Conservation (phyloP, 1,140 invertebrate species). For the Adoxophyes honmai region DNA sequence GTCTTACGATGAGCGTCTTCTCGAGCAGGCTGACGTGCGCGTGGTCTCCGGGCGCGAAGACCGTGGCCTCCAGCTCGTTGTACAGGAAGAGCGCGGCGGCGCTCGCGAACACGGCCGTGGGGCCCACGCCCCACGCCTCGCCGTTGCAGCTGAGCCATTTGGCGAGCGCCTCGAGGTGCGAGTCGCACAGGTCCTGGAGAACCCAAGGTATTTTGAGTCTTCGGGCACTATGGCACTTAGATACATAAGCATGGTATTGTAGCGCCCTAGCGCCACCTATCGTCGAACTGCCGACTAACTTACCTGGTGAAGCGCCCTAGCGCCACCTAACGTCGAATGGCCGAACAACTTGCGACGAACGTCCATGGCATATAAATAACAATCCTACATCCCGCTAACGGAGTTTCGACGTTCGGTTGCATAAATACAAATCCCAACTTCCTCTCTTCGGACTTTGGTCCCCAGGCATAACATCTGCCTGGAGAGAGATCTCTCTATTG, state of each 20-base stretch:
- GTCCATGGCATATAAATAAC: no score
- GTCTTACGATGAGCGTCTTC: constrained; percentile 51
- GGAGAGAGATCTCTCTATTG: no score
- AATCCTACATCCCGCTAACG: no score
- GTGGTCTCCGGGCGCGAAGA: constrained; percentile 46
- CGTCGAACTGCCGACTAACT: no score
- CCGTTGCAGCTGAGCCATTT: constrained; percentile 72
- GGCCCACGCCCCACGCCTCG: constrained; percentile 65
- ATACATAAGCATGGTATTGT: neutral
- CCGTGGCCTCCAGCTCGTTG: constrained; percentile 59
- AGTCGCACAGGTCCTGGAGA: constrained; percentile 45
- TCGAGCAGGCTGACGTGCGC: constrained; percentile 45
- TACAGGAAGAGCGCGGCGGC: constrained; percentile 64
- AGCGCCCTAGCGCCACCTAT: no score
- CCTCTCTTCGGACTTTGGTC: no score
- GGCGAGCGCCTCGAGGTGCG: constrained; percentile 41
- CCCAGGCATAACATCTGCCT: no score
- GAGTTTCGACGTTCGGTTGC: no score
- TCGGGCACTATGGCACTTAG: neutral
- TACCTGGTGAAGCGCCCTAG: no score
- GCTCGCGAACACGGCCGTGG: constrained; percentile 63
- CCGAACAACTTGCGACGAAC: no score
- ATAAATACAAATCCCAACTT: no score
- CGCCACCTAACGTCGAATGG: no score
- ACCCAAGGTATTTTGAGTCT: neutral